Base-by-base conservation (phyloP, 2,113 vertebrate species). In the Silurus asotus region DNA sequence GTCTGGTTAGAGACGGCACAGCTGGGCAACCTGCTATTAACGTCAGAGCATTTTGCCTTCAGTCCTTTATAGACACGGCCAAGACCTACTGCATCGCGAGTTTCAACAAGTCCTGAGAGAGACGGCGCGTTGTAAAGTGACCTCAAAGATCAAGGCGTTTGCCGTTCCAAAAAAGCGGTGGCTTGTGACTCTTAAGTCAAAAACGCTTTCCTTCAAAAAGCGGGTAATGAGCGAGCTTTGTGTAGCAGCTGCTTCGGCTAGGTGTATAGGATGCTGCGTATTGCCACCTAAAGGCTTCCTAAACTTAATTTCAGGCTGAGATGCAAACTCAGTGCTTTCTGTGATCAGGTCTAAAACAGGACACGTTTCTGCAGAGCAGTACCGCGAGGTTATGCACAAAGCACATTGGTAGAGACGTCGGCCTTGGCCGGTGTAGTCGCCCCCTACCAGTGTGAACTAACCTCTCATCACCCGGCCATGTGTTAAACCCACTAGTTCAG, bases 11-110 rank as follows among this genome's bases (percentile, higher is more conserved):
- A 90, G 82, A 88, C 49, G 48, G 75, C 76, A 81, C 87, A 89
- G 87, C 85, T 89, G 88, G 85, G 85, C n/a, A 85, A 86, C 80
- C 88, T 88, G 87, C 79, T 88, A 90, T 89, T 89, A 89, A 82
- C 88, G 78, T 84, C 51, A 61, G n/a, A 72, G 84, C 74, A 45
- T 83, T 88, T 65, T 74, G 84, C 81, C 72, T 81, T 70, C 59
- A 78, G 58, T 58, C 49, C 87, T 87, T 90, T 87, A 88, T 85
- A 81, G 87, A 87, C 82, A 45, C 65, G 23, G 64, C 84, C 67
- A 20, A 55, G 87, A 88, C 78, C 89, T 85, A 87, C 85, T 90
- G 88, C 82, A 3, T 81, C 61, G 82, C 87, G 59, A 85, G 89
- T 88, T 86, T 74, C 58, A 51, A 90, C 85, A 75, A 79, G 89